Evolutionary conservation across 1,140 invertebrate genomes (phyloP).

Genomic region (Meloidogyne hapla): DNA sequence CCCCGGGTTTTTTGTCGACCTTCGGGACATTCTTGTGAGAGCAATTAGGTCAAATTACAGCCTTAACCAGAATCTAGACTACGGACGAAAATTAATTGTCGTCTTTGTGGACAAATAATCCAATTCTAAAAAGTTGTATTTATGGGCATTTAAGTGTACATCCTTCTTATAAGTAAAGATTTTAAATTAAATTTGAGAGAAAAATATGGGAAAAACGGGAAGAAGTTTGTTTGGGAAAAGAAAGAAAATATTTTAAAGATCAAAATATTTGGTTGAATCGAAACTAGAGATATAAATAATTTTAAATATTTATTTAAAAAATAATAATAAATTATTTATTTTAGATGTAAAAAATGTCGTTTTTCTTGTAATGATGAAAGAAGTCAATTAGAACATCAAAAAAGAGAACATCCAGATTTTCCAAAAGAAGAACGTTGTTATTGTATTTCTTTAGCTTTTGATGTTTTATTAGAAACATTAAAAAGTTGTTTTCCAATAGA

Average conservation of each 20-base stretch:
- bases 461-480: slow-evolving; percentile 21
- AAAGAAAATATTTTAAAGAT: too few relatives aligned
- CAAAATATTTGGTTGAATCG: too few relatives aligned
- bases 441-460: slow-evolving; percentile 27
- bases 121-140: background rate
- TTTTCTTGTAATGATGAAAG: slow-evolving; percentile 7
- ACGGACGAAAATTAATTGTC: slow-evolving; percentile 1
- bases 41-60: background rate
- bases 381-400: slow-evolving; percentile 17
- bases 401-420: slow-evolving; percentile 8
- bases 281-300: too few relatives aligned
- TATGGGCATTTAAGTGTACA: slow-evolving; percentile 9
- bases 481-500: slow-evolving; percentile 26
- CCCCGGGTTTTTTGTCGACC: slow-evolving; percentile 17
- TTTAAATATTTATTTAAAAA: too few relatives aligned
- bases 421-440: slow-evolving; percentile 9
- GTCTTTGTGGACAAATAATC: slow-evolving; percentile 1
- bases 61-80: background rate
- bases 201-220: too few relatives aligned
- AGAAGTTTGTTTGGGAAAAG: too few relatives aligned
- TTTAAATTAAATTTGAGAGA: too few relatives aligned
- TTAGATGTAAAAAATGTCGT: slow-evolving; percentile 32
- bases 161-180: slow-evolving; percentile 20
- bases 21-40: slow-evolving; percentile 2
- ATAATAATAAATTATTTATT: too few relatives aligned